Percentiles rank a stretch among this genome's conserved stretches.
Evolutionary conservation across 2,113 vertebrate genomes (phyloP).

Genomic region (Crotalus horridus): DNA sequence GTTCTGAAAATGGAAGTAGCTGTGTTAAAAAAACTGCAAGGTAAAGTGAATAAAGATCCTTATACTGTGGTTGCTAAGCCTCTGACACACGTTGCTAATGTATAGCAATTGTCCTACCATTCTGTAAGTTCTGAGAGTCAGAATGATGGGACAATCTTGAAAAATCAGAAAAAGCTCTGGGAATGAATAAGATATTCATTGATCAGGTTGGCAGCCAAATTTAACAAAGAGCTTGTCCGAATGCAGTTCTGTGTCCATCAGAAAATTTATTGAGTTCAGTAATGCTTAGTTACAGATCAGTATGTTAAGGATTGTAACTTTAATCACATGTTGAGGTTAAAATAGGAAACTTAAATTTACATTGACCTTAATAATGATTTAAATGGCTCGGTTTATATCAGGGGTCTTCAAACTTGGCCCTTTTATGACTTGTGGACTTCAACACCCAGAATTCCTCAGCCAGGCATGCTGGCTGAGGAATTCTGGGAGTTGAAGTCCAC

Average conservation of each 20-base stretch:
- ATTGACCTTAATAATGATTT: background rate
- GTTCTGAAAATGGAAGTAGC: conserved; percentile 99
- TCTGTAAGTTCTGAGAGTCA: background rate
- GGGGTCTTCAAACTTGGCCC: too few relatives aligned
- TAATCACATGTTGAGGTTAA: background rate
- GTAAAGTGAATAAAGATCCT: conserved; percentile 69
- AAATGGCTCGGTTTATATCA: background rate
- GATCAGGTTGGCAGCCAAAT: background rate
- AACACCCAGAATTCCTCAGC: too few relatives aligned
- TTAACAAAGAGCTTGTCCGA: background rate
- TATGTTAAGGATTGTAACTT: background rate
- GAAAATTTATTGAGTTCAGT: background rate
- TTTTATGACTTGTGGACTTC: too few relatives aligned
- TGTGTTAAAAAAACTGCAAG: conserved; percentile 97
- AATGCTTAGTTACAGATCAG: background rate
- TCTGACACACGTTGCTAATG: background rate
- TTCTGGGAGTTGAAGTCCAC: too few relatives aligned
- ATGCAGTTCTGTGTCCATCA: background rate
- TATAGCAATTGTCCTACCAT: background rate
- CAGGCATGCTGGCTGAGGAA: too few relatives aligned
- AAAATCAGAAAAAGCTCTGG: background rate
- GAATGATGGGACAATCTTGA: background rate
- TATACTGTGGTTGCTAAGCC: background rate
- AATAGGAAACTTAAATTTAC: background rate
- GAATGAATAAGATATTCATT: background rate